Percentiles rank a stretch among this genome's conserved stretches.
These are phyloP conservation scores for Drosophila simulans DNA, from an alignment of 1,140 invertebrate genomes.

Conservation along the genomic window DNA sequence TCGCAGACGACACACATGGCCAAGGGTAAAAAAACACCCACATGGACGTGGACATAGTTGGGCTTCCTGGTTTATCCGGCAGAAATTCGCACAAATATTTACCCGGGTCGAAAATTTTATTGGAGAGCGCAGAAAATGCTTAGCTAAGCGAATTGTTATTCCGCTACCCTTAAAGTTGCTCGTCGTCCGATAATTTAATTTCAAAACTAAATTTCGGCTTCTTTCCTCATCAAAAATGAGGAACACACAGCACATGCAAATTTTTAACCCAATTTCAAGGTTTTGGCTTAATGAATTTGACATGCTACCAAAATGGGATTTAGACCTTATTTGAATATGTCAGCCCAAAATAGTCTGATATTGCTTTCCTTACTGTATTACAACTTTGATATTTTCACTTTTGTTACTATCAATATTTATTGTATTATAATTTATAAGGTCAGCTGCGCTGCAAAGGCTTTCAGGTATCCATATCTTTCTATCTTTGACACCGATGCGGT, in stretches of 20 bases:
- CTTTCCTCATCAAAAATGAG: background rate
- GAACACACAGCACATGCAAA: background rate
- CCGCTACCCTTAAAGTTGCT: conserved; percentile 7
- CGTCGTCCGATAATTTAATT: conserved; percentile 25
- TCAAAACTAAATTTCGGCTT: conserved; percentile 9
- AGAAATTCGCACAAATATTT: conserved; percentile 77
- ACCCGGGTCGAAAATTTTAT: conserved; percentile 56
- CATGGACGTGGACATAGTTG: conserved; percentile 37
- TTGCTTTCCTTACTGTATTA: background rate
- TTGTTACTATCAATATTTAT: background rate
- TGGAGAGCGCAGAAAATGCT: conserved; percentile 60
- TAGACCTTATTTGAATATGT: background rate
- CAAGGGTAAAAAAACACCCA: conserved; percentile 17
- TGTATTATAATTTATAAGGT: background rate
- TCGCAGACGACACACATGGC: background rate
- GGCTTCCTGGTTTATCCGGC: conserved; percentile 42
- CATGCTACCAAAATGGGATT: background rate
- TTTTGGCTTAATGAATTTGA: background rate
- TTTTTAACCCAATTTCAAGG: background rate
- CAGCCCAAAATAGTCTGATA: background rate
- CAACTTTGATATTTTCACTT: too few species aligned
- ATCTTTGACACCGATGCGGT: conserved; percentile 9
- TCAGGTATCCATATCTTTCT: background rate
- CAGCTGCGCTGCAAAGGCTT: background rate
- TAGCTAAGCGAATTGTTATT: conserved; percentile 29